Conservation (phyloP, 2,113 vertebrate genomes). For the Solea senegalensis region DNA sequence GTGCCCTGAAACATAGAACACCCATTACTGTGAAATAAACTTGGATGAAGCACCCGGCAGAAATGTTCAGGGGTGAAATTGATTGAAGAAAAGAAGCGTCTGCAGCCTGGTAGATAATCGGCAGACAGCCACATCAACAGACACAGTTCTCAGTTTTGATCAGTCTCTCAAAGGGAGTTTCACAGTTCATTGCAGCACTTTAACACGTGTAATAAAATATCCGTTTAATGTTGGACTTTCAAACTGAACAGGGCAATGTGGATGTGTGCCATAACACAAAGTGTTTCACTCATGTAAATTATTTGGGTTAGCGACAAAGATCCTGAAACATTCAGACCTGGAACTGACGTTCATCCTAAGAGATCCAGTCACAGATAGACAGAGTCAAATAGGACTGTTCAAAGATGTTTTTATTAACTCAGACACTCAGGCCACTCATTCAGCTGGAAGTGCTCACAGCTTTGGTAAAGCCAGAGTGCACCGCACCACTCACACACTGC, state of each 20-base stretch:
- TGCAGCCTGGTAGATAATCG: conserved; percentile 9
- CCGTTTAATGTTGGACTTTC: neutral
- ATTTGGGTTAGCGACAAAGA: too few species aligned
- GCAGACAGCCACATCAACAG: conserved; percentile 15
- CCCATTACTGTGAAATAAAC: neutral
- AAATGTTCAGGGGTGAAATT: conserved; percentile 1
- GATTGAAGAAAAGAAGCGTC: neutral
- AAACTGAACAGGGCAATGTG: too few species aligned
- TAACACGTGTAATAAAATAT: neutral
- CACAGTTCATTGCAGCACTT: neutral
- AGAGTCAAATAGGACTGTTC: too few species aligned
- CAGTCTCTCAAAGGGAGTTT: conserved; percentile 18
- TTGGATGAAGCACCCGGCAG: neutral
- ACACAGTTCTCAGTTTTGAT: neutral
- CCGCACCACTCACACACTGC: neutral
- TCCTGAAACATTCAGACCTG: too few species aligned
- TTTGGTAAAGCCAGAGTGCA: neutral
- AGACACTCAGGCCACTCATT: neutral
- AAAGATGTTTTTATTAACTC: too few species aligned
- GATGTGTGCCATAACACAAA: too few species aligned
- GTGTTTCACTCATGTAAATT: too few species aligned
- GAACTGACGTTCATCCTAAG: too few species aligned
- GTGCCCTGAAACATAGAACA: too few species aligned
- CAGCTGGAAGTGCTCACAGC: neutral
- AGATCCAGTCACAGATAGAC: too few species aligned